Evolutionary conservation across 2,797 vertebrate genomes (phyloP), one percentile per base, ranked within the genome.

Genomic region (Dipus sagitta): DNA sequence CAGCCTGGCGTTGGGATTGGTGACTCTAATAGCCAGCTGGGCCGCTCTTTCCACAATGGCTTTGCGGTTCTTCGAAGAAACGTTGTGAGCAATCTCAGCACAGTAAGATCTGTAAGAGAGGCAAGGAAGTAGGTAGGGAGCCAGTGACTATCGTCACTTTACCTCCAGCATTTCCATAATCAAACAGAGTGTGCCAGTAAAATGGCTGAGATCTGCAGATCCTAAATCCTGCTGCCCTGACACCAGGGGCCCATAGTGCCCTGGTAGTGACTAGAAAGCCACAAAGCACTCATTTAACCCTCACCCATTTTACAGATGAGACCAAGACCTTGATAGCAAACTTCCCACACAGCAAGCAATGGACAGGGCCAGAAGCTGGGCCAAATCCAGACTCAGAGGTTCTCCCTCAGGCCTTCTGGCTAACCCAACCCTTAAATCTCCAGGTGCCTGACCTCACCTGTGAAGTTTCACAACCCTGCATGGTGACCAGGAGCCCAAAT

Each of bases 11-110:
- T 99, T 99, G 98, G 99, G 99, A 92, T 99, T 99, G 94, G 99
- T 99, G 98, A 99, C 98, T 98, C 99, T 99, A 98, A 99, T 99
- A 95, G 99, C 99, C 58, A 99, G 98, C 98, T 99, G 99, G 54
- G 99, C 99, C 0, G 99, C 99, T 95, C 99, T 98, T 98, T 99
- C 99, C 96, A 99, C 99, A 0, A 99, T 99, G 84, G 99, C 64
- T 97, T 99, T 99, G 96, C 99, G 99, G 98, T 99, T 99, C 98
- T 99, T 99, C 1, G 99, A 99, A 79, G 99, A 99, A 71, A 99
- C 99, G 0, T 99, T 99, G 98, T 99, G 99, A 96, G 99, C 99
- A 0, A 99, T 99, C 98, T 99, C 99, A 18, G 99, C 99, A 20
- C 99, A 99, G 97, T 99, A 99, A 0, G 99, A 99, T 98, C 99